Conservation (phyloP, 2,113 vertebrate species). For the Rhinoderma darwinii region DNA sequence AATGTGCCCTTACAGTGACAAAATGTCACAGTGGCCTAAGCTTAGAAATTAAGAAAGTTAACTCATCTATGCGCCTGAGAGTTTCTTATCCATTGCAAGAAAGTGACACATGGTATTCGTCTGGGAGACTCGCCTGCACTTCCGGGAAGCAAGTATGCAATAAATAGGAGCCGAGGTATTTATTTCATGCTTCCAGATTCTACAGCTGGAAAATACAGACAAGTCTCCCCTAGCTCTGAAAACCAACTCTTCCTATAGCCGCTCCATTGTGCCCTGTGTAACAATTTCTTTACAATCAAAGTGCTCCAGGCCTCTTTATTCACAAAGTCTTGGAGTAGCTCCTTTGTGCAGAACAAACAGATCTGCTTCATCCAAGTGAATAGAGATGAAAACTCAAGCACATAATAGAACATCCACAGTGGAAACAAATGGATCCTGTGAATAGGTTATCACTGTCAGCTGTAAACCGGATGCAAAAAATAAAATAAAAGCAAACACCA, state of each 20-base stretch:
- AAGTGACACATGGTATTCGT: background rate
- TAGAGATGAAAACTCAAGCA: slow-evolving; percentile 13
- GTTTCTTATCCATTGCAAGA: background rate
- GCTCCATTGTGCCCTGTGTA: background rate
- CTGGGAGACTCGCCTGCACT: too few species aligned
- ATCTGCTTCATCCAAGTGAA: background rate
- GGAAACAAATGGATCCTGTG: background rate
- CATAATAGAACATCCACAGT: slow-evolving; percentile 9
- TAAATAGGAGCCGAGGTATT: background rate
- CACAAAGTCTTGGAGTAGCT: background rate
- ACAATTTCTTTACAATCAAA: slow-evolving; percentile 19
- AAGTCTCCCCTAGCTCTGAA: background rate
- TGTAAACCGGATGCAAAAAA: background rate
- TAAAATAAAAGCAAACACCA: background rate
- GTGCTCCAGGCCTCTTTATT: background rate
- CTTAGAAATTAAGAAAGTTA: background rate
- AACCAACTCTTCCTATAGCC: background rate
- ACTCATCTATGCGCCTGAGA: background rate
- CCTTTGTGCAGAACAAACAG: background rate
- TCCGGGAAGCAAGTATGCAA: background rate
- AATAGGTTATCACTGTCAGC: background rate
- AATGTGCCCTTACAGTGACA: too few species aligned
- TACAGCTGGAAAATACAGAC: slow-evolving; percentile 29
- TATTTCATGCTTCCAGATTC: background rate
- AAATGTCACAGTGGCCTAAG: too few species aligned